These are phyloP conservation scores for Drepanosiphum platanoidis DNA, from an alignment of 2,888 invertebrate species.

Conservation along the genomic window DNA sequence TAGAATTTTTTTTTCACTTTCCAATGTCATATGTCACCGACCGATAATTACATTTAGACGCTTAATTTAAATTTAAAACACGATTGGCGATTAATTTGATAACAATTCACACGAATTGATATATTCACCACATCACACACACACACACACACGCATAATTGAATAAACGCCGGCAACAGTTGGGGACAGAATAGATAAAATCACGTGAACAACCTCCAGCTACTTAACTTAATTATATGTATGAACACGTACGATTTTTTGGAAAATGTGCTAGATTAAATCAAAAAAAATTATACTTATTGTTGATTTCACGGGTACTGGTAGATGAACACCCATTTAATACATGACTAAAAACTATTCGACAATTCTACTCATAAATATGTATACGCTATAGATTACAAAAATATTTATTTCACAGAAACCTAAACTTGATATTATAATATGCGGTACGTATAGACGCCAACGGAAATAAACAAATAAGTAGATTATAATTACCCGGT, in stretches of 20 bases:
- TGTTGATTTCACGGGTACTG: too few relatives aligned
- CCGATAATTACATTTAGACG: neutral
- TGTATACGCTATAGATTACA: too few relatives aligned
- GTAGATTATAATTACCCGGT: too few relatives aligned
- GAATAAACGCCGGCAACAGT: neutral
- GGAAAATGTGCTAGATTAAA: neutral
- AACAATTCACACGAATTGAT: conserved; percentile 1
- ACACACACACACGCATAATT: conserved; percentile 9
- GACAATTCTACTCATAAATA: too few relatives aligned
- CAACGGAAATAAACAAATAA: too few relatives aligned
- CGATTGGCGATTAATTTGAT: conserved; percentile 14
- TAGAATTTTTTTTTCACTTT: neutral
- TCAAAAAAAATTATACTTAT: neutral
- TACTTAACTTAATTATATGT: neutral
- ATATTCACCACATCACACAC: neutral
- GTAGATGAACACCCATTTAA: too few relatives aligned
- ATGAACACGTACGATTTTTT: neutral
- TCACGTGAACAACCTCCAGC: neutral
- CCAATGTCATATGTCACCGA: neutral
- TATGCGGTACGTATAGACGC: too few relatives aligned
- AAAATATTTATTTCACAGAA: too few relatives aligned
- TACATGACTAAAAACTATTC: too few relatives aligned
- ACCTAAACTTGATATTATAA: too few relatives aligned
- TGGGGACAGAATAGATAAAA: conserved; percentile 3
- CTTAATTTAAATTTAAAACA: conserved; percentile 4